Evolutionary conservation across 2,113 vertebrate genomes (phyloP), one percentile per base, ranked within the genome.

Genomic region (Sphyrna mokarran): DNA sequence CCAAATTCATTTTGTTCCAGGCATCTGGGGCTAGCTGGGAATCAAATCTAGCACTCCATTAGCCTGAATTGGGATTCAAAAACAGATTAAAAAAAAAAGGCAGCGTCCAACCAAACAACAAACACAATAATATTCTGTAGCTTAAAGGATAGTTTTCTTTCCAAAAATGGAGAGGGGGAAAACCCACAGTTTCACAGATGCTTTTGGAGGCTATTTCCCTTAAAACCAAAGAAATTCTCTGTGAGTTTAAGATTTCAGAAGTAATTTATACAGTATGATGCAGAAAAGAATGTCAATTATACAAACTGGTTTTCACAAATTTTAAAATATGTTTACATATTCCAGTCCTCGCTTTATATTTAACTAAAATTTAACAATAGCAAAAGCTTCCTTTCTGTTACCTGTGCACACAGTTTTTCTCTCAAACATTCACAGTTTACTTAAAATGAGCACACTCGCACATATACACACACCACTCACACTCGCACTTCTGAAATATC

Each of bases 391-490:
- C 69, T 70, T 95, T 54, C 68, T 26, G 68, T 26, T 94, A 63
- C 43, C 63, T 54, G 61, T 61, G 22, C 29, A 80, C 78, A 70
- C 85, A 61, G 7, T 33, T 83, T 80, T 8, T 89, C 83, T 96
- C 95, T 90, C 91, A 94, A 78, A 78, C 95, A 95, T 95, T 72
- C 63, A 95, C 89, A 94, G 90, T 80, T 58, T 80, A n/a, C 80
- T 85, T 91, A 68, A 72, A 76, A 61, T 18, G 22, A 37, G 48
- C 85, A 54, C 85, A 54, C 20, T 23, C 78, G 3, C 78, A 14
- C 78, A 83, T 33, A 37, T 43, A 69, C 43, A 95, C 43, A 43
- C 93, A 96, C n/a, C 26, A 70, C 26, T 85, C 95, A 58, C 83
- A 68, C 20, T 68, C 94, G 11, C 72, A 76, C 26, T 54, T 90